A percentile compares a stretch with the other conserved stretches of the same genome.
These are phyloP conservation scores for Scartelaos histophorus DNA, from an alignment of 2,113 vertebrate species.

Conservation along the genomic window DNA sequence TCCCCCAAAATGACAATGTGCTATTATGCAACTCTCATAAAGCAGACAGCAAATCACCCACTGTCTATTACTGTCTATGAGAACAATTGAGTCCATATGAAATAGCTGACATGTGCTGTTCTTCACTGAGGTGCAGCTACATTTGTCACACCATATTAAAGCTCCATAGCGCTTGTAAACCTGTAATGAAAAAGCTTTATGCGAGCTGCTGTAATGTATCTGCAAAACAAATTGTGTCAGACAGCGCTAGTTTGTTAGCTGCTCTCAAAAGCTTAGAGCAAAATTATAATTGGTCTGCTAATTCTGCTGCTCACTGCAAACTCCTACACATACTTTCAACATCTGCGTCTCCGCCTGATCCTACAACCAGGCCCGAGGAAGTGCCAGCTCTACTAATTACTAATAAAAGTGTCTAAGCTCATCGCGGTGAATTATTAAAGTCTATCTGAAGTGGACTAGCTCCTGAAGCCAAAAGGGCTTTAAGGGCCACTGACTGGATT, in stretches of 20 bases:
- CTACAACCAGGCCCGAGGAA: constrained; percentile 71
- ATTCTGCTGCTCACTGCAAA: constrained; percentile 67
- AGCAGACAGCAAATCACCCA: not conserved
- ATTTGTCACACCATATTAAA: constrained; percentile 1
- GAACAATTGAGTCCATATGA: constrained; percentile 70
- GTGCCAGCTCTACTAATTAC: constrained; percentile 86
- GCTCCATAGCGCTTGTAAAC: constrained; percentile 4
- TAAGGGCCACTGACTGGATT: constrained; percentile 71
- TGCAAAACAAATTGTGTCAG: constrained; percentile 59
- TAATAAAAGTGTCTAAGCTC: constrained; percentile 87
- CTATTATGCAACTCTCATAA: not conserved
- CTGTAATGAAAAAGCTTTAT: constrained; percentile 24
- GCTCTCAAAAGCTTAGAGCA: constrained; percentile 73
- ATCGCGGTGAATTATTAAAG: constrained; percentile 90
- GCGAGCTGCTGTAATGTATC: constrained; percentile 42
- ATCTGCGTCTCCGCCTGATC: constrained; percentile 86
- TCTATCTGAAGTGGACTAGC: constrained; percentile 81
- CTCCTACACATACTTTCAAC: constrained; percentile 79
- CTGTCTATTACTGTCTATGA: constrained; percentile 27
- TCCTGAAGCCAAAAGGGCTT: constrained; percentile 75
- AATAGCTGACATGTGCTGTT: constrained; percentile 1
- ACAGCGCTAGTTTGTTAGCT: constrained; percentile 68
- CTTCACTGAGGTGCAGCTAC: not conserved
- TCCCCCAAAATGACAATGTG: no score
- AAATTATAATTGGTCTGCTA: constrained; percentile 79